These are phyloP conservation scores for Globodera ellingtonae DNA, from an alignment of 1,140 invertebrate species.

Conservation along the genomic window DNA sequence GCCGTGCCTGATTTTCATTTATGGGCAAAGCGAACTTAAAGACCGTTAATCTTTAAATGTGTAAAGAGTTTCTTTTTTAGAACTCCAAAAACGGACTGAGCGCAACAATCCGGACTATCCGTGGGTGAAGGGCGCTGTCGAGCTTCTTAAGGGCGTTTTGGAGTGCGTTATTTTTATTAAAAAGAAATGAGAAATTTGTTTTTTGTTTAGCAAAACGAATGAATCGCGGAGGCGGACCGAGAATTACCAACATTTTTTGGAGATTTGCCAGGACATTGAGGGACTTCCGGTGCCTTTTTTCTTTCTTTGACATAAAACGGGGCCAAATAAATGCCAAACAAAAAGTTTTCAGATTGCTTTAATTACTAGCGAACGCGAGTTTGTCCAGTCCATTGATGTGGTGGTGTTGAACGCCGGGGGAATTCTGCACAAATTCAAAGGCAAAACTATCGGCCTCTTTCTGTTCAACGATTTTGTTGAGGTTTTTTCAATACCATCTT, in stretches of 20 bases:
- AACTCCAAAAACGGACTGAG: conserved; percentile 41
- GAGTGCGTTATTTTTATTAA: conserved; percentile 28
- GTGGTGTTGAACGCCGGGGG: conserved; percentile 39
- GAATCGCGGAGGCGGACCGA: conserved; percentile 40
- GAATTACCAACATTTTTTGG: conserved; percentile 32
- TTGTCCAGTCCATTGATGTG: conserved; percentile 37
- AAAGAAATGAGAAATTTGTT: conserved; percentile 1
- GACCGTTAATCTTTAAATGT: too few relatives aligned
- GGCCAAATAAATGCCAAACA: not conserved
- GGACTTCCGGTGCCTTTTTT: conserved; percentile 29
- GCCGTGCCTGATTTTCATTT: too few relatives aligned
- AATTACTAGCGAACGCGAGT: conserved; percentile 34
- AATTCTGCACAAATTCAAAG: conserved; percentile 40
- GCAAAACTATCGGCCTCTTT: conserved; percentile 37
- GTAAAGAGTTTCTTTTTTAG: conserved; percentile 32
- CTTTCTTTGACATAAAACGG: not conserved
- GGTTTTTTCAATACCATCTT: conserved; percentile 9
- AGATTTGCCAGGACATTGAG: conserved; percentile 47
- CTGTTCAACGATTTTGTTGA: conserved; percentile 47
- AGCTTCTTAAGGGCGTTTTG: conserved; percentile 33
- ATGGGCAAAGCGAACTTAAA: too few relatives aligned
- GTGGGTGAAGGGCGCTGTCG: conserved; percentile 26
- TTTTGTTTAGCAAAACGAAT: conserved; percentile 42
- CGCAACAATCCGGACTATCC: conserved; percentile 37
- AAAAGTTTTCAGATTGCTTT: conserved; percentile 33